Conservation (phyloP, 2,113 vertebrate genomes). For the Sphaerodactylus townsendi region DNA sequence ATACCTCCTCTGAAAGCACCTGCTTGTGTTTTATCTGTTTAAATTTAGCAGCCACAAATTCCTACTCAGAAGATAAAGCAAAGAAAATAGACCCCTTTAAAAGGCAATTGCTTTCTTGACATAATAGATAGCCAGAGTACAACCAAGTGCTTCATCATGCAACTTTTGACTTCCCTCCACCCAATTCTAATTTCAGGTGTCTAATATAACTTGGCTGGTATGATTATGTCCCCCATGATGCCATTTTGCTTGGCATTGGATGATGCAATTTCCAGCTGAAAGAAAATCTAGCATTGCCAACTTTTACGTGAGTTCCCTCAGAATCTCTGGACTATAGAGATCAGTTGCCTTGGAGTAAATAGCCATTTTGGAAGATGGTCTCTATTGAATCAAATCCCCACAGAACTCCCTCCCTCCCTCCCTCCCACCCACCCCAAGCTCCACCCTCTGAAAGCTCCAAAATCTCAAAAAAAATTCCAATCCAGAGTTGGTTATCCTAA, state of each 20-base stretch:
- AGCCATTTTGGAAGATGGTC: too few species aligned
- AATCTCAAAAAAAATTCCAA: too few species aligned
- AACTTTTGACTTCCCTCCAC: neutral
- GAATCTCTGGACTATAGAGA: too few species aligned
- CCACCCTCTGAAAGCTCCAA: too few species aligned
- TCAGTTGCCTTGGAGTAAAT: too few species aligned
- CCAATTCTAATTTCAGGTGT: neutral
- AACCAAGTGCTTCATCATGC: neutral
- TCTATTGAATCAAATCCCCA: too few species aligned
- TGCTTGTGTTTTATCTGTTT: neutral
- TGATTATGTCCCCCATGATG: neutral
- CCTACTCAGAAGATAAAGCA: constrained; percentile 55
- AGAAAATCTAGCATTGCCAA: neutral
- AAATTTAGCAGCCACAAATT: constrained; percentile 53
- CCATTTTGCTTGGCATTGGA: neutral
- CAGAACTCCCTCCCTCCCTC: too few species aligned
- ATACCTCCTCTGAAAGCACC: constrained; percentile 36
- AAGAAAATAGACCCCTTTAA: constrained; percentile 28
- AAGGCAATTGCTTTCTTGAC: constrained; percentile 29
- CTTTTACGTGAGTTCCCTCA: neutral
- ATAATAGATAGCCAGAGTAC: constrained; percentile 9
- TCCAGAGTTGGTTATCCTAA: too few species aligned
- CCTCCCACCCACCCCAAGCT: too few species aligned
- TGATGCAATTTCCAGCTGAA: neutral
- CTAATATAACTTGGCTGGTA: neutral